Base-by-base conservation (phyloP, 2,797 vertebrate genomes). In the Chlorospingus semifuscus region DNA sequence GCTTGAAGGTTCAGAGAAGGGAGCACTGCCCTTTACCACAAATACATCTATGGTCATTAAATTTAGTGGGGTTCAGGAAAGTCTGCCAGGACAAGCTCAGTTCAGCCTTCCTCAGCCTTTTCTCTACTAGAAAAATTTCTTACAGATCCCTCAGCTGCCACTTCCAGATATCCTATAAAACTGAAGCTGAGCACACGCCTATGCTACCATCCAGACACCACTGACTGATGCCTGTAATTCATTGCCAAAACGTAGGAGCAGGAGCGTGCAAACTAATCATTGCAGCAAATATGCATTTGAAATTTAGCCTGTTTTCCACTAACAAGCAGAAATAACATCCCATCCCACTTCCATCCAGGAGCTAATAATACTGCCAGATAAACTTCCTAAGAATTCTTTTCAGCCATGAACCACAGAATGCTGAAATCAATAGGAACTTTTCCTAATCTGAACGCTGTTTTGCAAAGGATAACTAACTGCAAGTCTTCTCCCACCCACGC, bases 21-120 rank as follows among this genome's bases (percentile, higher is more conserved):
- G 85, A 90, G 52, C 52, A 15, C 6, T 91, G 79, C 52, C 52
- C 64, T 87, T 94, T 37, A 27, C 71, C 60, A 69, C 55, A 83
- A 91, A 89, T 78, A 71, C 32, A 56, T 87, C 50, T 41, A 56
- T 26, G 81, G 41, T 47, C 83, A 83, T 75, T 87, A 95, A 94
- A 95, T 46, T 36, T 86, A 87, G 81, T 11, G 30, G 69, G 65
- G 37, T 94, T 92, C 91, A 95, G 93, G 87, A 18, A 93, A 75
- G 41, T 60, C 81, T 75, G 47, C 46, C 21, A 63, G 70, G 12
- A 76, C 37, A 75, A 46, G 29, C 30, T 88, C 44, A 55, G 16
- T 55, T 93, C 76, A 68, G 68, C 41, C 13, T 37, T 59, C 13
- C 8, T 84, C 63, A 82, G 63, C 11, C 59, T 60, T 55, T 75